Percentiles rank a stretch among this genome's conserved stretches.
phyloP scores from a whole-genome alignment of 2,113 vertebrate genomes.

The Chaetorhynchus papuensis region DNA sequence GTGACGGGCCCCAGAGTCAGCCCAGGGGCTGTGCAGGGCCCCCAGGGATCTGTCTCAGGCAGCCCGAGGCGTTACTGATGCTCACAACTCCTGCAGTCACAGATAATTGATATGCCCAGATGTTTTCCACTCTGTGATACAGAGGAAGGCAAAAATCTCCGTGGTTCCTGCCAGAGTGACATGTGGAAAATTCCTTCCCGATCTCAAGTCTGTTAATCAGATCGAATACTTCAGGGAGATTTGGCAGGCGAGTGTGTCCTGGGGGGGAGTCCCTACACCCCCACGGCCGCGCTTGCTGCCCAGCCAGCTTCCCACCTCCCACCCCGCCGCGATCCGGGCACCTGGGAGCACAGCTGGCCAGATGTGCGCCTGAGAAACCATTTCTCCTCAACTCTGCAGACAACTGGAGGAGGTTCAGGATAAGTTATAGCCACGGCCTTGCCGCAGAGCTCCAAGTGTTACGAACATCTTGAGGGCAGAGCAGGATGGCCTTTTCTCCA shows the following conservation, averaged over 20 bases:
- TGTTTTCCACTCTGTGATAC: background rate
- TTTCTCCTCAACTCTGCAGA: background rate
- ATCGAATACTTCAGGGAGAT: background rate
- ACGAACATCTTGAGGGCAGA: background rate
- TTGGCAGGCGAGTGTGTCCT: accelerated
- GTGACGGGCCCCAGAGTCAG: background rate
- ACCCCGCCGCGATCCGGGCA: accelerated
- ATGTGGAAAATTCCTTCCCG: constrained; percentile 27
- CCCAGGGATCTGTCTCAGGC: background rate
- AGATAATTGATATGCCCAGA: constrained; percentile 10
- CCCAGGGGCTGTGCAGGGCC: background rate
- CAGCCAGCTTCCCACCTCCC: background rate
- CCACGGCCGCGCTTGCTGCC: accelerated
- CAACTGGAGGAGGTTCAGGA: background rate
- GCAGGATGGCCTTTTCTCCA: background rate
- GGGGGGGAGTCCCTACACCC: background rate
- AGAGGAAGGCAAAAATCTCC: background rate
- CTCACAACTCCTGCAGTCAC: background rate
- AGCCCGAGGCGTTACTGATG: background rate
- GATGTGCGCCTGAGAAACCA: background rate
- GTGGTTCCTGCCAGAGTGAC: background rate
- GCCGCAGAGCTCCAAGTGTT: background rate
- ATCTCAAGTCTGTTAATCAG: background rate
- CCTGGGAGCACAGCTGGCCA: constrained; percentile 22
- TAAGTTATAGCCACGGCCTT: background rate